Base-by-base conservation (phyloP, 1,140 invertebrate genomes). In the Atta texana region DNA sequence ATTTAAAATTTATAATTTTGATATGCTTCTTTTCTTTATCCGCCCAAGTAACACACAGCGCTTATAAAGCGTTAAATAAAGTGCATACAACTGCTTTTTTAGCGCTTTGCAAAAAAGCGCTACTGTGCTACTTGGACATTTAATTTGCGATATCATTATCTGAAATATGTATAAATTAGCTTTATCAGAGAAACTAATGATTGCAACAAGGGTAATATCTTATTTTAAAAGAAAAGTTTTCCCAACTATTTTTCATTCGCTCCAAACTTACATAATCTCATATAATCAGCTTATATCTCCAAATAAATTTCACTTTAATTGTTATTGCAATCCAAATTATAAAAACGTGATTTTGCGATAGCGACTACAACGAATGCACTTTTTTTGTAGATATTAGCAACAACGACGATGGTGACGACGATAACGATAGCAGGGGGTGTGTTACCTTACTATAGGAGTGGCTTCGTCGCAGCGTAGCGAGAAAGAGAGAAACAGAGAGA, bases 391-490 rank as follows among this genome's bases (percentile, higher is more conserved):
- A 21, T 18, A 8, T 5, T 31, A 16, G 18, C 63, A 31, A 31
- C 31, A n/a, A 16, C 63, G 28, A 7, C 18, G 21, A 59, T n/a
- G n/a, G 21, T 14, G 31, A n/a, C 3, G n/a, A 66, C 64, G 4
- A 16, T 1, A 14, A 6, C 16, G 18, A 4, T 12, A 6, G 21
- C 10, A 10, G 8, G 34, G 34, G 69, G 75, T 87, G 88, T 71
- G 51, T 87, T 85, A 71, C 61, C 66, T 24, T 63, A 71, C 66
- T 39, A 72, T 55, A 61, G 61, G 66, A 82, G 61, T 89, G 81
- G 88, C 44, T 72, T 88, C 72, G 85, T 81, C 57, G 64, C 34
- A 61, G 85, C 39, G 66, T 85, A 75, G 63, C 81, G 74, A 18
- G 75, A 80, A 24, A 39, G 66, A 57, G 63, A 61, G 28, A 31